Evolutionary conservation across 2,888 invertebrate species (phyloP).

Genomic region (Uloborus plumipes): DNA sequence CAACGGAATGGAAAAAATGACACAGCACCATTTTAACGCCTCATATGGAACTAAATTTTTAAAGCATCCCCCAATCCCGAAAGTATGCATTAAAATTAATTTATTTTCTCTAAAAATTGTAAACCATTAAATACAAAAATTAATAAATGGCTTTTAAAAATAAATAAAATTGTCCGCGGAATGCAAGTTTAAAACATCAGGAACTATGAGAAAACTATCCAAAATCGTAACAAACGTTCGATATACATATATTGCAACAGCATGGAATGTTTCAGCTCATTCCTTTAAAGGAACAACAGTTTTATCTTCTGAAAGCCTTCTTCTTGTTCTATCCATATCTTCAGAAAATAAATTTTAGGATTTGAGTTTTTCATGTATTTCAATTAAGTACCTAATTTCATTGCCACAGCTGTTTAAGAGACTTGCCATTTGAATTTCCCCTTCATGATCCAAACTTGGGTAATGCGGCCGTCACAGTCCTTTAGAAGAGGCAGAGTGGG

Average conservation of each 20-base stretch:
- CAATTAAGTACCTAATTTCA: no score
- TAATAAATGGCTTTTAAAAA: background rate
- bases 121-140: background rate
- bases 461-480: conserved; percentile 79
- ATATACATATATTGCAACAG: no score
- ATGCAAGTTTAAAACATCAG: background rate
- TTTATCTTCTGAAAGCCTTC: no score
- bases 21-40: background rate
- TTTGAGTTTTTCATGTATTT: no score
- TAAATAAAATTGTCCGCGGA: background rate
- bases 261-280: no score
- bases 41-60: background rate
- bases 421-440: conserved; percentile 93
- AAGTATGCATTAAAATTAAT: background rate
- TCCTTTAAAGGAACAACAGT: no score
- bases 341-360: no score
- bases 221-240: no score
- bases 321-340: no score
- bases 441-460: conserved; percentile 94
- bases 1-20: no score
- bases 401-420: conserved; percentile 14
- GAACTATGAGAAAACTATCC: background rate
- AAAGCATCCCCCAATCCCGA: background rate
- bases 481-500: conserved; percentile 83
- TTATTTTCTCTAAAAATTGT: background rate